phyloP scores from a whole-genome alignment of 2,113 vertebrate species.

The Callipepla californica region DNA sequence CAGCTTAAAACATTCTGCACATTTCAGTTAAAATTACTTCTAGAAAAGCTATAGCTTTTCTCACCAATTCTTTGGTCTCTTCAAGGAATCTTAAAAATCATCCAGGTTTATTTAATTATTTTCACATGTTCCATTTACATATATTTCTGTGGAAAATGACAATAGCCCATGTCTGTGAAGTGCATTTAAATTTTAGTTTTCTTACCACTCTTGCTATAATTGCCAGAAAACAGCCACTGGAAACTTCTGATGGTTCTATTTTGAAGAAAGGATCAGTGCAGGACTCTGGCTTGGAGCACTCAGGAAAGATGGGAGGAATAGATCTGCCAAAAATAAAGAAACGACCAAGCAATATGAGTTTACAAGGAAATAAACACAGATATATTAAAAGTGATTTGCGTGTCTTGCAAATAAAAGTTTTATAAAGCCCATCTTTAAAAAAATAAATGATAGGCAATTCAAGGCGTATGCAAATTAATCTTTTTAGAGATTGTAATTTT shows the following conservation, averaged over 20 bases:
- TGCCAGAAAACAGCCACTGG: constrained; percentile 91
- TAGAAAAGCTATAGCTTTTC: neutral
- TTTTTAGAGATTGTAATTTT: neutral
- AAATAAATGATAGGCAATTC: neutral
- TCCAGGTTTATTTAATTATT: neutral
- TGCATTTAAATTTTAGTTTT: neutral
- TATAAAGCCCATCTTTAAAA: neutral
- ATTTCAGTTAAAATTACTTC: neutral
- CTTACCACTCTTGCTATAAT: constrained; percentile 85
- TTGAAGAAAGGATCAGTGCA: constrained; percentile 81
- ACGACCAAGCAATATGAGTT: neutral
- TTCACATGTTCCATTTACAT: neutral
- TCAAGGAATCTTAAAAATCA: neutral
- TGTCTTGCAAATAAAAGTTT: neutral
- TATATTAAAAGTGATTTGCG: neutral
- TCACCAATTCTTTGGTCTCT: neutral
- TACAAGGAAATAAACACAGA: neutral
- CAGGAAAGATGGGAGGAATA: constrained; percentile 78
- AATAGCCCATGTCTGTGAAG: neutral
- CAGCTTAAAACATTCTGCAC: neutral
- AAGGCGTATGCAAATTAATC: neutral
- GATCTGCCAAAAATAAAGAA: constrained; percentile 71
- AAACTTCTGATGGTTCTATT: constrained; percentile 83
- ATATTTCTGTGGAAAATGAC: neutral
- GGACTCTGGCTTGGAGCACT: constrained; percentile 57